Base-by-base conservation (phyloP, 2,888 invertebrate species). In the Himalopsyche anomala region DNA sequence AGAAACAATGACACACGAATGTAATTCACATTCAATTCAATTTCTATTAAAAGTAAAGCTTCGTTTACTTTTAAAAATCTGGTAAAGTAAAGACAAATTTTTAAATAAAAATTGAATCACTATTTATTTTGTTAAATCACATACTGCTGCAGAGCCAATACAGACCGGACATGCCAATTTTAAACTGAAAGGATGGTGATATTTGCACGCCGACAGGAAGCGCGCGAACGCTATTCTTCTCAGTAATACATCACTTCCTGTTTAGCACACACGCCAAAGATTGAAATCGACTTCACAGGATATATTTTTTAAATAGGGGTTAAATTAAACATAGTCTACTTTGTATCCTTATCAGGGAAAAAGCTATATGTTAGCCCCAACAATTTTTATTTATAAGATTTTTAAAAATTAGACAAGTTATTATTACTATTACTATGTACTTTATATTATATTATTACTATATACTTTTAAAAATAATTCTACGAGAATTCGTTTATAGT, bases 81-180 rank as follows among this genome's bases (percentile, higher is more conserved):
- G n/a, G 12, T 17, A 81, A 40, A 81, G 28, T 15, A 28, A 36
- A 81, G 36, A 28, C 51, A 42, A 5, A 36, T 81, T 81, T 81
- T 51, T 54, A 1, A 4, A 36, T 81, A 81, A 51, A 51, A 54
- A 54, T 81, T 81, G 81, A 51, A 55, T 81, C 54, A 54, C 51
- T 54, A 51, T 81, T 81, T 81, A 81, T 54, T 28, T 81, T 4
- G 15, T 12, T 81, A 81, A 81, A 82, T 82, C 82, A 56, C 36
- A 82, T 54, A 82, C 54, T 82, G 55, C 40, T 82, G 28, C 55
- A 55, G 55, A 54, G 38, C 74, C 28, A 82, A 56, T 38, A 82
- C 62, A 17, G 51, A 86, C 83, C 81, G 86, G 86, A 86, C 80
- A 81, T 86, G 83, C 83, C 86, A 86, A 86, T 86, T 86, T 86